Evolutionary conservation across 2,113 vertebrate species (phyloP), one percentile per base, ranked within the genome.

Genomic region (Corynorhinus townsendii): DNA sequence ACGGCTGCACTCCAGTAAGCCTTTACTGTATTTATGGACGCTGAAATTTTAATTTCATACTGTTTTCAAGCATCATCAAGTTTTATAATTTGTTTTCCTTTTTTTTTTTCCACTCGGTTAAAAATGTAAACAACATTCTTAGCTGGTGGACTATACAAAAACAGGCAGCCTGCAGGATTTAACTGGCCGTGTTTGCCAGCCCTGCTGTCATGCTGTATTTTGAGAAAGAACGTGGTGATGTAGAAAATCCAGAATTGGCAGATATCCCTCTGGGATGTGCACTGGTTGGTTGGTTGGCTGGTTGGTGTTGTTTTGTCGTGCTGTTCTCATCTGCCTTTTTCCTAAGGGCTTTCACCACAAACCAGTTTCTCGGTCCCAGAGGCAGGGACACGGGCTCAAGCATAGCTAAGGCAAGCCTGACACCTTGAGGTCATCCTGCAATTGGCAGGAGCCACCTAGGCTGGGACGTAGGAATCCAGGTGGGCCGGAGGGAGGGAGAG

Each of bases 371-470:
- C 49, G 40, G 38, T 30, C 28, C 26, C 28, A 22, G 40, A 0
- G 0, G 7, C 35, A 4, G 19, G 26, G 72, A 7, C 11, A 5
- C 56, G 0, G 19, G 15, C n/a, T 49, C 79, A 75, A 87, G 35
- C 72, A 82, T 38, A 92, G 8, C 47, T 7, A 28, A 96, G 91
- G 80, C 66, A 28, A 94, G 96, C 71, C 96, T 98, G 98, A 96
- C 98, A 98, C 95, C 98, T 98, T 96, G 97, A 2, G 98, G 98
- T 38, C 11, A 7, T 7, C 33, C 54, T 45, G n/a, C 30, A 43
- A 89, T 84, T 3, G 33, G 7, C 59, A 92, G 4, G 3, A 7
- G 12, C 47, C 28, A 38, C 45, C 47, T 40, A 20, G 35, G 54
- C 17, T 16, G 11, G 20, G 35, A 71, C 82, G 56, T 2, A 7